phyloP scores from a whole-genome alignment of 2,888 invertebrate genomes.

The Tachystola acroxantha region DNA sequence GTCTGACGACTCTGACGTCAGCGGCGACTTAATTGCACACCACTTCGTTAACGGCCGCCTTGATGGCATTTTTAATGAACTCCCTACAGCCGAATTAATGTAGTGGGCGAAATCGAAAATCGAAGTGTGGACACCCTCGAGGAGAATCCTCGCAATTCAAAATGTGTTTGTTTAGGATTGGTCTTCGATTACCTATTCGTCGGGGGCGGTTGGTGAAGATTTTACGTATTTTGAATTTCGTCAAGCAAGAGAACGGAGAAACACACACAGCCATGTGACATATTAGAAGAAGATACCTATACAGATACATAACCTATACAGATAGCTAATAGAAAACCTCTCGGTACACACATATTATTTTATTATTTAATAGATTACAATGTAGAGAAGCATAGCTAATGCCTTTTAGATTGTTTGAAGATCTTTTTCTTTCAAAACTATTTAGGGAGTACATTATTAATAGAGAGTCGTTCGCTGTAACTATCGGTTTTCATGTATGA shows the following conservation, averaged over 20 bases:
- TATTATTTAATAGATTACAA: too few relatives aligned
- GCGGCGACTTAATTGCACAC: slow-evolving; percentile 70
- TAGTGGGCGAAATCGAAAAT: slow-evolving; percentile 74
- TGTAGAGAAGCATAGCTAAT: too few relatives aligned
- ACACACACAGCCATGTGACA: not conserved
- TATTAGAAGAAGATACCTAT: too few relatives aligned
- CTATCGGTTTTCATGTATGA: too few relatives aligned
- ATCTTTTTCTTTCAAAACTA: too few relatives aligned
- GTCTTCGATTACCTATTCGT: slow-evolving; percentile 41
- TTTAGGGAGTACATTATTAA: too few relatives aligned
- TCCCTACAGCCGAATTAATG: slow-evolving; percentile 64
- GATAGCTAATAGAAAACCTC: too few relatives aligned
- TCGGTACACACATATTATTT: too few relatives aligned
- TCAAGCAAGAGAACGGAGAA: not conserved
- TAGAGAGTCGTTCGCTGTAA: too few relatives aligned
- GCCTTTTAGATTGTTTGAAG: too few relatives aligned
- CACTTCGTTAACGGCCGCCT: slow-evolving; percentile 75
- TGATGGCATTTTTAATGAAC: slow-evolving; percentile 79
- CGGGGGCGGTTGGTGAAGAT: slow-evolving; percentile 18
- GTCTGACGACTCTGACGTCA: slow-evolving; percentile 69
- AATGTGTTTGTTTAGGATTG: slow-evolving; percentile 72
- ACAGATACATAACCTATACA: too few relatives aligned
- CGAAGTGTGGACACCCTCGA: slow-evolving; percentile 58
- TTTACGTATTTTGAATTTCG: slow-evolving; percentile 4
- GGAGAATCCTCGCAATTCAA: slow-evolving; percentile 33